Base-by-base conservation (phyloP, 1,140 invertebrate species). In the Procambarus clarkii region DNA sequence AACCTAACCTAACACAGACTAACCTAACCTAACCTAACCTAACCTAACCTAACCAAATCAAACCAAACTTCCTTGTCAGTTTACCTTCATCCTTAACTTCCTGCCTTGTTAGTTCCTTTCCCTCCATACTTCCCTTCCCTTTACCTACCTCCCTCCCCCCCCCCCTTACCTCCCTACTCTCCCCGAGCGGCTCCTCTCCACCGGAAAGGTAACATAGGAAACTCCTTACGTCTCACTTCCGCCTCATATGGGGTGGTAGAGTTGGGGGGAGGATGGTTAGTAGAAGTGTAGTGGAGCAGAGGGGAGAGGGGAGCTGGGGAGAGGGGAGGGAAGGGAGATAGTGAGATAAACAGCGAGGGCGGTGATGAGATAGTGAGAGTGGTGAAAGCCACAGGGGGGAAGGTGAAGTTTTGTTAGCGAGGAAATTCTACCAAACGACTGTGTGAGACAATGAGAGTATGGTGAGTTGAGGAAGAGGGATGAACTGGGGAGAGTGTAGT, bases 181-280 rank as follows among this genome's bases (percentile, higher is more conserved):
- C 74, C 74, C 48, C 24, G 2, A 45, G 8, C 76, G 3, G 34
- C 7, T 13, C 77, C 77, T 79, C 77, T 18, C 77, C 45, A 21
- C 77, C 44, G 21, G 77, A 50, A 79, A 79, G 77, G 45, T 46
- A 18, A 79, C 77, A 46, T 46, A 79, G 77, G 45, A 46, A 79
- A n/a, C 76, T 77, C 45, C 77, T 79, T 79, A 79, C 18, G 77
- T 11, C 8, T 24, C 44, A 7, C 48, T 79, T 50, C 77, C 48
- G 77, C 69, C 69, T 34, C 69, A 34, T 9, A 11, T 69, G 64
- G 60, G 15, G 34, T 34, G 34, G 34, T 34, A 34, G 34, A 34
- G 64, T 18, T 9, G 54, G 7, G 76, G 24, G n/a, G 34, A 44
- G 76, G 76, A 8, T 8, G 24, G 76, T 44, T 34, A 46, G 76